Percentiles rank a stretch among this genome's conserved stretches.
phyloP scores from a whole-genome alignment of 2,113 vertebrate species.

The Protomyctophum bolini region DNA sequence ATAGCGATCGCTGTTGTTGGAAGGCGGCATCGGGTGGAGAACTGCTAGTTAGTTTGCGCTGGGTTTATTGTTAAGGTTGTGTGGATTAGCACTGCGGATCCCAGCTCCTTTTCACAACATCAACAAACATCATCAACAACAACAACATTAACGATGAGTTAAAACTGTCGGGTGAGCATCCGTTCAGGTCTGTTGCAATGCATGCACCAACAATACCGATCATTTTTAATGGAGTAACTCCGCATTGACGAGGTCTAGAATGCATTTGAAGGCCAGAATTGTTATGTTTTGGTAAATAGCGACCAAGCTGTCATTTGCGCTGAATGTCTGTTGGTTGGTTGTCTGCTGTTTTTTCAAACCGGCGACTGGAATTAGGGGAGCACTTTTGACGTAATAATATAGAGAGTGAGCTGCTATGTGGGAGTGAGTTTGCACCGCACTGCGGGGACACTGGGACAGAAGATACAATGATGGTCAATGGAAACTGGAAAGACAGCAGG shows the following conservation, averaged over 20 bases:
- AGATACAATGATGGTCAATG: slow-evolving; percentile 51
- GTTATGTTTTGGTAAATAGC: slow-evolving; percentile 42
- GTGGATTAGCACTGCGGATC: slow-evolving; percentile 81
- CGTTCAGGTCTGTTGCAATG: slow-evolving; percentile 1
- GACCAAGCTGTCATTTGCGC: background rate
- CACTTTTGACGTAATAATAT: slow-evolving; percentile 11
- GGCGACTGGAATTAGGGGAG: background rate
- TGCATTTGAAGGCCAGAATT: slow-evolving; percentile 60
- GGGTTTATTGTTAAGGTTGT: slow-evolving; percentile 86
- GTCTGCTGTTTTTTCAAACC: background rate
- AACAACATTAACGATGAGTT: slow-evolving; percentile 25
- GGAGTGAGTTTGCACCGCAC: slow-evolving; percentile 63
- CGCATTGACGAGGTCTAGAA: slow-evolving; percentile 26
- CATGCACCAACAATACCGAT: slow-evolving; percentile 1
- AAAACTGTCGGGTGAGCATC: slow-evolving; percentile 54
- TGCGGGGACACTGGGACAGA: slow-evolving; percentile 58
- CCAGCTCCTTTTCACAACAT: slow-evolving; percentile 56
- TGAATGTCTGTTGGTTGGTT: background rate
- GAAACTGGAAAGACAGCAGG: slow-evolving; percentile 41
- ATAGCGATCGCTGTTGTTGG: slow-evolving; percentile 69
- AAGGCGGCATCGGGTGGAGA: slow-evolving; percentile 76
- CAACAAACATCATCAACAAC: slow-evolving; percentile 23
- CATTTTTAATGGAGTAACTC: slow-evolving; percentile 18
- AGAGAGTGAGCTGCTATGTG: background rate
- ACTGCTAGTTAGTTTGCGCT: slow-evolving; percentile 81